Base-by-base conservation (phyloP, 2,797 vertebrate species). In the Eospalax fontanierii region DNA sequence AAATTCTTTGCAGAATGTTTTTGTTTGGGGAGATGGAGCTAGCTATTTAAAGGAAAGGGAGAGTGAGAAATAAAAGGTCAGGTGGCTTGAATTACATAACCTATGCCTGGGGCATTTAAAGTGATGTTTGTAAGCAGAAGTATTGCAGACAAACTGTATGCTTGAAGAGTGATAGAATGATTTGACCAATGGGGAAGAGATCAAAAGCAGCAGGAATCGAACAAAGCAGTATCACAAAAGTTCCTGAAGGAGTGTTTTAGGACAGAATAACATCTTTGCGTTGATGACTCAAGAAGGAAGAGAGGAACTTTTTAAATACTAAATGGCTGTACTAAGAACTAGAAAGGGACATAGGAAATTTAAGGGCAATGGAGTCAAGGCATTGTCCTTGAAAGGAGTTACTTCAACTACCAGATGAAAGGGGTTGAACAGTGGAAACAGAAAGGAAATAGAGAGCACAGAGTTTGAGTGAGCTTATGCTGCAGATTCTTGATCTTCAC, bases 331-430 rank as follows among this genome's bases (percentile, higher is more conserved):
- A 46, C 75, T 33, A 68, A 43, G 61, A 70, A 46, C 26, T 74
- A 59, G 38, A 19, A 66, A 68, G 40, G 4, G 9, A 30, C 11
- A 28, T 10, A 81, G 19, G 4, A 65, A 87, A 40, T 68, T 59
- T 24, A 59, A 70, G 33, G 28, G 30, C 33, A 18, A n/a, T 0
- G 10, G 21, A 1, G 16, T 63, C 8, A 43, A 94, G 46, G 15
- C 16, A 68, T 46, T 61, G 50, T 46, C 30, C 33, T 87, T 40
- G 26, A 87, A 81, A 73, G 24, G 10, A 40, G 26, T 9, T 63
- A 38, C 22, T 94, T 89, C 83, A 33, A 61, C 50, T 33, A 50
- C 4, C 61, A 87, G 59, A 87, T 61, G 22, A 54, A 59, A 82
- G 26, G 14, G 19, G 6, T 26, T 63, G 14, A 78, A 24, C 26